phyloP scores from a whole-genome alignment of 2,797 vertebrate genomes.

The Neoniphon sammara region DNA sequence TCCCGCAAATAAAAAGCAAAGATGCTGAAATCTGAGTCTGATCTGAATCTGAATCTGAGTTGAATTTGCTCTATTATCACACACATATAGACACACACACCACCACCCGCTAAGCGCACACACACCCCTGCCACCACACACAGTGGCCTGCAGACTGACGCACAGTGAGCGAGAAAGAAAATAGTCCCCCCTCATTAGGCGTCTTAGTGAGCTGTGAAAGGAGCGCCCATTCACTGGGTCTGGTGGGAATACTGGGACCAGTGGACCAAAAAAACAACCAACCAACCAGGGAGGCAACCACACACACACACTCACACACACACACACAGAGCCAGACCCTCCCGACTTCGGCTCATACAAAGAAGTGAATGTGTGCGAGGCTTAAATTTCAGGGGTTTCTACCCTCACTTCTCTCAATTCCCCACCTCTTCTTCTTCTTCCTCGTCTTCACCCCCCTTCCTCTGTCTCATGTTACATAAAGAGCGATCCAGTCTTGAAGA shows the following conservation, averaged over 20 bases:
- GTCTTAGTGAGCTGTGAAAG: constrained; percentile 56
- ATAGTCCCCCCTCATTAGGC: constrained; percentile 73
- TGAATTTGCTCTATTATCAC: neutral
- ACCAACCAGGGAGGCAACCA: constrained; percentile 20
- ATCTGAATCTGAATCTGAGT: too few relatives aligned
- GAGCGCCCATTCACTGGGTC: constrained; percentile 62
- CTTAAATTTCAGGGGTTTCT: constrained; percentile 38
- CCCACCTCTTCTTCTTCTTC: constrained; percentile 35
- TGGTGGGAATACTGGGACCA: constrained; percentile 67
- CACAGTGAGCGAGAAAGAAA: constrained; percentile 32
- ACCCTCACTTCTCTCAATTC: constrained; percentile 15
- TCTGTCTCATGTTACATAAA: constrained; percentile 23
- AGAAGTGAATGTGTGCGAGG: constrained; percentile 50
- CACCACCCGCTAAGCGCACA: neutral
- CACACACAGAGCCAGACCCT: constrained; percentile 29
- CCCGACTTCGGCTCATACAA: constrained; percentile 41
- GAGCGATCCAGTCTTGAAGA: constrained; percentile 17
- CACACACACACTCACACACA: constrained; percentile 35
- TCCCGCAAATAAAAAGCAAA: neutral
- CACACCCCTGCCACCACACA: constrained; percentile 23
- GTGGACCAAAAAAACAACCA: constrained; percentile 56
- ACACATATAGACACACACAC: constrained; percentile 8
- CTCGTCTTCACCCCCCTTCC: constrained; percentile 19
- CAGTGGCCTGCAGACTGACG: constrained; percentile 27
- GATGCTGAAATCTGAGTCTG: neutral